Evolutionary conservation across 2,113 vertebrate genomes (phyloP).

Genomic region (Sinocyclocheilus anshuiensis): DNA sequence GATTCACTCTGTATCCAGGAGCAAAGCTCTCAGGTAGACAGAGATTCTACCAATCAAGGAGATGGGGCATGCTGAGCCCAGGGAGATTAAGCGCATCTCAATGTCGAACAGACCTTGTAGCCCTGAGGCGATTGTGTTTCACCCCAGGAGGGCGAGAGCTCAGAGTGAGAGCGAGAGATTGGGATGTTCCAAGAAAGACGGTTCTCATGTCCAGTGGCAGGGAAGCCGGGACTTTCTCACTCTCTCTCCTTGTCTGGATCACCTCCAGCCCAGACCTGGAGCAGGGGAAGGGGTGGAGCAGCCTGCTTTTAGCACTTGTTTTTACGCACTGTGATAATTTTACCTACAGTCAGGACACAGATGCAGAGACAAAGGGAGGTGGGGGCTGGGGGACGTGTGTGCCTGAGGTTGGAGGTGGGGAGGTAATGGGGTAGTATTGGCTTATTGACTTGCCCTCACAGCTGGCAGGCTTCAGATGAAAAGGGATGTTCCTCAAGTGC

Average conservation of each 20-base stretch:
- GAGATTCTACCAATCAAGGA: constrained; percentile 14
- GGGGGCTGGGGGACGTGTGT: constrained; percentile 28
- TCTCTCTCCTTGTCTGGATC: neutral
- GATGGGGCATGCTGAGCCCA: constrained; percentile 42
- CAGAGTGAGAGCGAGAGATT: neutral
- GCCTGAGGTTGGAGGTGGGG: constrained; percentile 30
- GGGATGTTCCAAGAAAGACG: neutral
- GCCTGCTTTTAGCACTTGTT: constrained; percentile 49
- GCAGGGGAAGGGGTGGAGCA: constrained; percentile 35
- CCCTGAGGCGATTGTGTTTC: constrained; percentile 65
- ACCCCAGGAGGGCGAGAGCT: constrained; percentile 51
- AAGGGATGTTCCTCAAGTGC: constrained; percentile 66
- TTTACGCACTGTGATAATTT: constrained; percentile 51
- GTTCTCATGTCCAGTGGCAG: constrained; percentile 25
- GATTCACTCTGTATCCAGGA: neutral
- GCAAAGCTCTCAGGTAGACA: constrained; percentile 23
- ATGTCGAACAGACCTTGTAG: constrained; percentile 58
- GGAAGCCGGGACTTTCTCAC: neutral
- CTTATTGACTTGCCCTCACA: constrained; percentile 63
- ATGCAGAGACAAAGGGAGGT: constrained; percentile 59
- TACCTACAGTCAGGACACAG: constrained; percentile 56
- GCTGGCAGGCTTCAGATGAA: constrained; percentile 64
- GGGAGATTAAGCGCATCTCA: constrained; percentile 54
- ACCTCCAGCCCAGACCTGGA: constrained; percentile 28
- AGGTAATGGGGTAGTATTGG: constrained; percentile 41